Conservation (phyloP, 2,797 vertebrate species). For the Natrix natrix region DNA sequence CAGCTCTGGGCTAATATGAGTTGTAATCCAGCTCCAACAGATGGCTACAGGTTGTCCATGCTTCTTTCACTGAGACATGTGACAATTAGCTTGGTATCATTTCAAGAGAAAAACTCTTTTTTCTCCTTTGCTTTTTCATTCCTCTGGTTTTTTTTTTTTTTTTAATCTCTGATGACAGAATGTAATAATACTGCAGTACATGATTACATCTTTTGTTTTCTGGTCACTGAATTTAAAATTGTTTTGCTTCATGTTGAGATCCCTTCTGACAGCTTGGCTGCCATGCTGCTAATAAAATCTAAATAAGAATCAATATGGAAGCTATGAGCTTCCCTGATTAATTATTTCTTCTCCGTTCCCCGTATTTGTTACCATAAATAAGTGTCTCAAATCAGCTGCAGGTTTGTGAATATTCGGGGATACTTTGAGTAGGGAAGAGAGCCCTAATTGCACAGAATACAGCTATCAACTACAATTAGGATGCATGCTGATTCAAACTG, state of each 20-base stretch:
- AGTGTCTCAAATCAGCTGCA: neutral
- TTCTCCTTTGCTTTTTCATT: neutral
- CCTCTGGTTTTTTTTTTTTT: neutral
- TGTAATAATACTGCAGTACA: neutral
- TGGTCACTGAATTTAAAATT: slow-evolving; percentile 8
- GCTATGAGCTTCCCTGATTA: neutral
- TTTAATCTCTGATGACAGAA: neutral
- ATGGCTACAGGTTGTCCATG: neutral
- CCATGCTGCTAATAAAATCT: neutral
- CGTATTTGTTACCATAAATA: neutral
- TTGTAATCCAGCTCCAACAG: neutral
- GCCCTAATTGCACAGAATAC: neutral
- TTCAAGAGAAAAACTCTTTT: neutral
- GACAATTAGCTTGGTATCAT: neutral
- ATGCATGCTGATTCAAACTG: neutral
- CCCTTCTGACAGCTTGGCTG: neutral
- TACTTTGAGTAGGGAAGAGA: neutral
- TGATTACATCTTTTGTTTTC: slow-evolving; percentile 6
- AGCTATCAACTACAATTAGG: neutral
- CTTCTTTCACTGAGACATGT: neutral
- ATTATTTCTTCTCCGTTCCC: neutral
- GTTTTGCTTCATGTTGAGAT: neutral
- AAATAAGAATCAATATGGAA: neutral
- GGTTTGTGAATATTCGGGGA: neutral
- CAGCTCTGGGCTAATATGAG: neutral